Conservation (phyloP, 1,140 invertebrate genomes). For the Caenorhabditis tropicalis region DNA sequence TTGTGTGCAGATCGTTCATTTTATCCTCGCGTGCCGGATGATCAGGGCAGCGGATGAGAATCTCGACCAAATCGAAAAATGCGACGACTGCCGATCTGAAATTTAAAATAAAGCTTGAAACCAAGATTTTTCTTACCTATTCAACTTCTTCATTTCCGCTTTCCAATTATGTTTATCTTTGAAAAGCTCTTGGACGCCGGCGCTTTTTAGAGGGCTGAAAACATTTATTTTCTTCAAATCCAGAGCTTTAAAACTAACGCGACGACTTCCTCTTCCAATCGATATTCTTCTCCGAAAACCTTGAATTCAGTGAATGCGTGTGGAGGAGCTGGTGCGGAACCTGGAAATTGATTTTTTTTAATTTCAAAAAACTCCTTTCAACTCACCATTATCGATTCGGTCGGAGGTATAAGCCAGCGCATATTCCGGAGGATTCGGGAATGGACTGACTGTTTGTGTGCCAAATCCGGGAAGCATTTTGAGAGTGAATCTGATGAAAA, state of each 20-base stretch:
- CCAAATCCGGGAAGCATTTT: conserved; percentile 14
- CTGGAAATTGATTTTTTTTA: neutral
- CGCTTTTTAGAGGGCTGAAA: conserved; percentile 38
- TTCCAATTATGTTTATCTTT: conserved; percentile 49
- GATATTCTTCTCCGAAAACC: conserved; percentile 56
- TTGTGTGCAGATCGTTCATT: conserved; percentile 45
- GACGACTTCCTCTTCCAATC: conserved; percentile 48
- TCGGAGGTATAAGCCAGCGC: conserved; percentile 10
- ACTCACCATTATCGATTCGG: conserved; percentile 33
- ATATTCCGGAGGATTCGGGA: conserved; percentile 48
- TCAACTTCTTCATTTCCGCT: conserved; percentile 54
- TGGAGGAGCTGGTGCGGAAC: conserved; percentile 12
- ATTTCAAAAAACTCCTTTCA: neutral
- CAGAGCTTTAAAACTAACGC: conserved; percentile 38
- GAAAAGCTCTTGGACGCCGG: conserved; percentile 32
- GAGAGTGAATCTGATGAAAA: neutral
- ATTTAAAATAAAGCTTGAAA: neutral
- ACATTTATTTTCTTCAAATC: neutral
- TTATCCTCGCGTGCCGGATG: conserved; percentile 45
- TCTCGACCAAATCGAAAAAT: conserved; percentile 48
- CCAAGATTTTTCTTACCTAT: conserved; percentile 23
- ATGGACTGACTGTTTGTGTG: conserved; percentile 50
- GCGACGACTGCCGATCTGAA: conserved; percentile 42
- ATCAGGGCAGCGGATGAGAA: conserved; percentile 46
- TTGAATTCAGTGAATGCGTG: conserved; percentile 44